Percentiles rank a stretch among this genome's conserved stretches.
Evolutionary conservation across 2,113 vertebrate species (phyloP).

Genomic region (Nasalis larvatus): DNA sequence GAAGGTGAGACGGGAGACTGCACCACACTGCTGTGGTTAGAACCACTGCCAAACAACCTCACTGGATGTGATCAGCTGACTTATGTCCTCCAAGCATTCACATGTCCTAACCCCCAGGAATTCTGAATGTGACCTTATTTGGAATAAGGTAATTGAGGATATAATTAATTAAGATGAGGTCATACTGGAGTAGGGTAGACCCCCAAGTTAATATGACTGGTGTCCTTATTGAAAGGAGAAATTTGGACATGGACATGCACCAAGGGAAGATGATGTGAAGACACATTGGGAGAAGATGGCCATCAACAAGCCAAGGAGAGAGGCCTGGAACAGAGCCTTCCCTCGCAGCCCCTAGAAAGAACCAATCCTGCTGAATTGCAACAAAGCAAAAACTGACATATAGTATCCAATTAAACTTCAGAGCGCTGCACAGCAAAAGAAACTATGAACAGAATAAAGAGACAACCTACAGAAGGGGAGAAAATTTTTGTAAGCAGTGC

Average conservation of each 20-base stretch:
- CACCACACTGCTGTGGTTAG: accelerated
- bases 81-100: neutral
- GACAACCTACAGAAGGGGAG: too few species aligned
- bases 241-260: neutral
- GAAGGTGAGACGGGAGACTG: accelerated
- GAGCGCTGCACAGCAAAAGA: too few species aligned
- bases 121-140: neutral
- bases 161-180: neutral
- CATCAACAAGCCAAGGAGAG: accelerated
- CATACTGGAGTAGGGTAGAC: too few species aligned
- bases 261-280: neutral
- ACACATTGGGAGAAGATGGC: neutral
- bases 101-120: neutral
- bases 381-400: too few species aligned
- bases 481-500: too few species aligned
- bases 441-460: too few species aligned
- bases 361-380: too few species aligned
- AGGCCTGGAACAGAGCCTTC: neutral
- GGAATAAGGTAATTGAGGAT: neutral
- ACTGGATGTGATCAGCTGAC: neutral
- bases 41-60: too few species aligned
- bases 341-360: neutral
- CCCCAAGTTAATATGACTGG: too few species aligned
- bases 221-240: neutral
- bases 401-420: too few species aligned